phyloP scores from a whole-genome alignment of 2,797 vertebrate genomes.

The Pseudomugil tenellus region DNA sequence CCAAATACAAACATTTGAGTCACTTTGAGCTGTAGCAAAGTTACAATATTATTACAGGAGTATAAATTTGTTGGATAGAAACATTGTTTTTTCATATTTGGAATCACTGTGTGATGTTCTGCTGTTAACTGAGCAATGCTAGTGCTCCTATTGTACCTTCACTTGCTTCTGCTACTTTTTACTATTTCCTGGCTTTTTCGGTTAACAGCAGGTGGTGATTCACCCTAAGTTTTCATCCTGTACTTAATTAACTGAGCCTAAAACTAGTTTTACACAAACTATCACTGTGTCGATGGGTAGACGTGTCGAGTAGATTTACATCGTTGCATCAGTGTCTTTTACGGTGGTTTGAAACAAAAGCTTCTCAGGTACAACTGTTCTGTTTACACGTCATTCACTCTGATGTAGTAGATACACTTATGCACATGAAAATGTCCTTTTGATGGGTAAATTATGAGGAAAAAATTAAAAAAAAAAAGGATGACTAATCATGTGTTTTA shows the following conservation, averaged over 20 bases:
- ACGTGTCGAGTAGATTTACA: constrained; percentile 39
- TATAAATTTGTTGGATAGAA: constrained; percentile 31
- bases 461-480: constrained; percentile 5
- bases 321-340: constrained; percentile 45
- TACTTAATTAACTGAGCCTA: constrained; percentile 57
- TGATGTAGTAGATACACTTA: constrained; percentile 72
- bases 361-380: constrained; percentile 83
- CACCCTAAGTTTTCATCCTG: constrained; percentile 46
- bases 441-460: constrained; percentile 33
- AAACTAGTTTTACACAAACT: constrained; percentile 41
- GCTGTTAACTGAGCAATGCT: constrained; percentile 57
- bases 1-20: constrained; percentile 26
- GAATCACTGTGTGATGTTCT: constrained; percentile 69
- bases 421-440: constrained; percentile 68
- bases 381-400: constrained; percentile 77
- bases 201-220: constrained; percentile 36
- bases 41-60: constrained; percentile 18
- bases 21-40: constrained; percentile 50
- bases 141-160: constrained; percentile 28
- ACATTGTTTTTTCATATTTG: constrained; percentile 52
- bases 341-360: constrained; percentile 61
- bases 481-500: constrained; percentile 54
- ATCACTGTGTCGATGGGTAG: constrained; percentile 49
- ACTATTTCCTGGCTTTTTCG: constrained; percentile 18
- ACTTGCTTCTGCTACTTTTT: constrained; percentile 29